Conservation (phyloP, 1,140 invertebrate genomes). For the Nilaparvata lugens region DNA sequence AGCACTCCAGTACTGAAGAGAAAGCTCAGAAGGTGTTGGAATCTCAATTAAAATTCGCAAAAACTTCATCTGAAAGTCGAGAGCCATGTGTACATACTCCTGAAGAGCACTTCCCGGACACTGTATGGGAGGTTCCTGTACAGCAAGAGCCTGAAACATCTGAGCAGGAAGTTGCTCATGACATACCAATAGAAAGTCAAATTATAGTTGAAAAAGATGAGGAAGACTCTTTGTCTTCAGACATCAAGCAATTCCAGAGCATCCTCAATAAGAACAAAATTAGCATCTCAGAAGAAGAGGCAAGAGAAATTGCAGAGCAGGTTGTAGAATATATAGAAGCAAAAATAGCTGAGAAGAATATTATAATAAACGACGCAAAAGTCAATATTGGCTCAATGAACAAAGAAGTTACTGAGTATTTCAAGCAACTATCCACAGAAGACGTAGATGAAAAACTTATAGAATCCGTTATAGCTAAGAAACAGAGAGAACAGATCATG, state of each 20-base stretch:
- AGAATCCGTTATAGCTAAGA: slow-evolving; percentile 40
- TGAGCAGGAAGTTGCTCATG: slow-evolving; percentile 27
- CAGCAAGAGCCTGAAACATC: slow-evolving; percentile 37
- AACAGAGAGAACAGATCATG: slow-evolving; percentile 37
- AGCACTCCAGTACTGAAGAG: slow-evolving; percentile 23
- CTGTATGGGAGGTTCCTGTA: slow-evolving; percentile 52
- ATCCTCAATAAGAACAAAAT: slow-evolving; percentile 14
- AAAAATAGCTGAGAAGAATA: slow-evolving; percentile 37
- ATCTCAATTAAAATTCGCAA: neutral
- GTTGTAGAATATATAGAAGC: slow-evolving; percentile 44
- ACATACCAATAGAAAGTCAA: slow-evolving; percentile 32
- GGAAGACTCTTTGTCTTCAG: slow-evolving; percentile 14
- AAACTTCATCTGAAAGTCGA: neutral
- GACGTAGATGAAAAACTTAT: slow-evolving; percentile 38
- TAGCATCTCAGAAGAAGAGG: slow-evolving; percentile 32
- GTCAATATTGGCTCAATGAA: slow-evolving; percentile 16
- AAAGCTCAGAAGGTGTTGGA: neutral
- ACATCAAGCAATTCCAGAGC: slow-evolving; percentile 16
- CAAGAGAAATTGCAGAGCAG: slow-evolving; percentile 37
- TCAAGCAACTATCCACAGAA: slow-evolving; percentile 36
- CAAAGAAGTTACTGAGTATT: slow-evolving; percentile 35
- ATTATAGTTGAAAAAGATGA: slow-evolving; percentile 34
- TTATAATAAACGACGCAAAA: slow-evolving; percentile 17
- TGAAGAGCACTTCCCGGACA: slow-evolving; percentile 46
- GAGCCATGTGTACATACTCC: slow-evolving; percentile 38